phyloP scores from a whole-genome alignment of 2,888 invertebrate species.

The Druceiella hillmani region DNA sequence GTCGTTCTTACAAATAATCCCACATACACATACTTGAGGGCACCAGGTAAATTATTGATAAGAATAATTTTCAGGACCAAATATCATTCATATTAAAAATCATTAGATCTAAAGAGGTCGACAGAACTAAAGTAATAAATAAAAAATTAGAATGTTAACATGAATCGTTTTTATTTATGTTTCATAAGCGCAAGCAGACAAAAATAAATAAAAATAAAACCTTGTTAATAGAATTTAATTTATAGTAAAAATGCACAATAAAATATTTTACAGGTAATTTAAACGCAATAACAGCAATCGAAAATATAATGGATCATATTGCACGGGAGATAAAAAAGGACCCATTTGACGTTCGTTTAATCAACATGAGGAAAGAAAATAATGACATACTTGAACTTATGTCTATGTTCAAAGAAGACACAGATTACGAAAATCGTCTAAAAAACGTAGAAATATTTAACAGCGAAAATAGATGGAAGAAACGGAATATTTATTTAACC shows the following conservation, averaged over 20 bases:
- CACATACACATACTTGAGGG: conserved; percentile 57
- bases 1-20: conserved; percentile 57
- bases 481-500: conserved; percentile 62
- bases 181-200: too few relatives aligned
- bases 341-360: conserved; percentile 51
- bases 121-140: too few relatives aligned
- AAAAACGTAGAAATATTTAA: conserved; percentile 56
- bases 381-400: conserved; percentile 43
- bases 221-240: too few relatives aligned
- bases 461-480: conserved; percentile 71
- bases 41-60: conserved; percentile 63
- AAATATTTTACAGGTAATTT: too few relatives aligned
- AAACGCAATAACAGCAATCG: conserved; percentile 58
- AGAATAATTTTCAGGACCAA: too few relatives aligned
- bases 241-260: too few relatives aligned
- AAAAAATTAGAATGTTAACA: too few relatives aligned
- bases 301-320: conserved; percentile 63
- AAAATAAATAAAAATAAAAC: too few relatives aligned
- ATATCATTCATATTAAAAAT: too few relatives aligned
- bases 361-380: conserved; percentile 40
- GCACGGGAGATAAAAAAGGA: conserved; percentile 51
- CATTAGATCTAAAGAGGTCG: too few relatives aligned
- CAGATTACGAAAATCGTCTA: conserved; percentile 52
- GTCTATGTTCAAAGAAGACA: conserved; percentile 39
- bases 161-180: too few relatives aligned